phyloP scores from a whole-genome alignment of 2,888 invertebrate species.

The Meloe dianella region DNA sequence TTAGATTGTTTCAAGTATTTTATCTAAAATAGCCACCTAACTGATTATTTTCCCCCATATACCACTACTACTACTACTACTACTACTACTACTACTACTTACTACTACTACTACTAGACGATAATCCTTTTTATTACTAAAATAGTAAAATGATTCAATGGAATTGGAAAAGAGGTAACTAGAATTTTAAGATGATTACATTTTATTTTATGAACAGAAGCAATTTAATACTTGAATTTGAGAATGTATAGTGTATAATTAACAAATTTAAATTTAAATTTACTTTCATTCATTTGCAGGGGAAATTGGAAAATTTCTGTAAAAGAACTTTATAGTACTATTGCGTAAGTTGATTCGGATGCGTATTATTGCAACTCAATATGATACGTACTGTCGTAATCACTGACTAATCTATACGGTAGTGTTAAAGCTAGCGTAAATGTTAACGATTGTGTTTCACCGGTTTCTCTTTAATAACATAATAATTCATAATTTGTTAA shows the following conservation, averaged over 20 bases:
- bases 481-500: no score
- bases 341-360: no score
- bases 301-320: background rate
- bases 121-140: slow-evolving; percentile 9
- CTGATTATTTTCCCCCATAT: slow-evolving; percentile 15
- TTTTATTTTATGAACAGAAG: background rate
- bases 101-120: background rate
- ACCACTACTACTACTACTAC: no score
- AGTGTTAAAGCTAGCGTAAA: no score
- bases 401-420: no score
- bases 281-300: background rate
- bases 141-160: background rate
- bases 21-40: slow-evolving; percentile 48
- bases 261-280: background rate
- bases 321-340: no score
- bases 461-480: no score
- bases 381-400: no score
- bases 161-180: background rate
- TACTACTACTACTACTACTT: background rate
- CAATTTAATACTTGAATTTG: no score
- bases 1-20: slow-evolving; percentile 55
- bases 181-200: background rate
- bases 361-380: no score
- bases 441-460: no score
- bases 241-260: background rate